Percentiles rank a stretch among this genome's conserved stretches.
Evolutionary conservation across 1,140 invertebrate species (phyloP).

Genomic region (Caenorhabditis tropicalis): DNA sequence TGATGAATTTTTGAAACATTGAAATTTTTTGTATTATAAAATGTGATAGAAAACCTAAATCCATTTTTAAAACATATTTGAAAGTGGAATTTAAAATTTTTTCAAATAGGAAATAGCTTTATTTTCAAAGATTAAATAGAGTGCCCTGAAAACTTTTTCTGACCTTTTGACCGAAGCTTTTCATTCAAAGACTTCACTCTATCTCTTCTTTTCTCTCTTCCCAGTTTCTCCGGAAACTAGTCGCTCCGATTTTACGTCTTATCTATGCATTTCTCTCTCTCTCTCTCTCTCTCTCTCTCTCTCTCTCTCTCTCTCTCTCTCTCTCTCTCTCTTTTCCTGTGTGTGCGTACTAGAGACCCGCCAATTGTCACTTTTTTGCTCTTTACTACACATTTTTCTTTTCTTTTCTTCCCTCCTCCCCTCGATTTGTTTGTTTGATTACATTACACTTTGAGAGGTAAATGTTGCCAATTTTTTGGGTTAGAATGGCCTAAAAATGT

Average conservation of each 20-base stretch:
- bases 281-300: background rate
- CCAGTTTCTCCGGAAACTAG: background rate
- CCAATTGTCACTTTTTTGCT: background rate
- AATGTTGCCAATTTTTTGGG: background rate
- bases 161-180: too few relatives aligned
- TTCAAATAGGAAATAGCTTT: too few relatives aligned
- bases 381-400: background rate
- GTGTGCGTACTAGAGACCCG: background rate
- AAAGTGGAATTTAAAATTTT: too few relatives aligned
- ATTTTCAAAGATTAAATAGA: too few relatives aligned
- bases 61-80: too few relatives aligned
- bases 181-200: too few relatives aligned
- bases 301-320: background rate
- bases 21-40: too few relatives aligned
- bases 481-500: too few relatives aligned
- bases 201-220: background rate
- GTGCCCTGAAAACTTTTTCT: too few relatives aligned
- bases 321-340: background rate
- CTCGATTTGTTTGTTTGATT: background rate
- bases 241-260: background rate
- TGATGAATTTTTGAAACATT: too few relatives aligned
- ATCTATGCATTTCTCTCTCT: conserved; percentile 14
- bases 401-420: background rate
- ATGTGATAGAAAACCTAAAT: too few relatives aligned
- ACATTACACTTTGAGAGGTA: background rate